phyloP scores from a whole-genome alignment of 2,888 invertebrate genomes.

The Epinotia bilunana region DNA sequence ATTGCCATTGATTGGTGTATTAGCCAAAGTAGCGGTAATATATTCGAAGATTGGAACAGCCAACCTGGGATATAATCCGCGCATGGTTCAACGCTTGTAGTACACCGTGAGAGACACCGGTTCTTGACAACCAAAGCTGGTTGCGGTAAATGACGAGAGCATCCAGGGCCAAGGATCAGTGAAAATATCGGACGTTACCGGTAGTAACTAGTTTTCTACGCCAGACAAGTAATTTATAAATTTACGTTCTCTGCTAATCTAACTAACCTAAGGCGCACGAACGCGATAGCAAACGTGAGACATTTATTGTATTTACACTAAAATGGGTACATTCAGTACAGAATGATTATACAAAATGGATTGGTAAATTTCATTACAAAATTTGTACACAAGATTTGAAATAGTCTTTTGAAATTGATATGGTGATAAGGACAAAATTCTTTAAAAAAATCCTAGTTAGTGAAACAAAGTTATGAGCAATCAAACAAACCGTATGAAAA shows the following conservation, averaged over 20 bases:
- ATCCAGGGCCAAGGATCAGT: slow-evolving; percentile 42
- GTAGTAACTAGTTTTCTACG: slow-evolving; percentile 25
- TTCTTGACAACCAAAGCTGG: slow-evolving; percentile 44
- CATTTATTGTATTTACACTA: too few species aligned
- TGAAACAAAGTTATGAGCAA: too few species aligned
- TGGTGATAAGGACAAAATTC: too few species aligned
- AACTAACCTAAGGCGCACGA: neutral
- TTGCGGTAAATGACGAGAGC: slow-evolving; percentile 45
- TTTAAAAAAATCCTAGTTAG: too few species aligned
- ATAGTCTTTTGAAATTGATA: too few species aligned
- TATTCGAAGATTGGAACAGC: neutral
- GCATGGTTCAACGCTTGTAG: slow-evolving; percentile 4
- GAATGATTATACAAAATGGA: too few species aligned
- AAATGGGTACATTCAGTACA: too few species aligned
- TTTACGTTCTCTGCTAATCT: neutral
- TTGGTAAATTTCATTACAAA: too few species aligned
- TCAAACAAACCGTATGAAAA: too few species aligned
- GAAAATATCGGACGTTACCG: slow-evolving; percentile 38
- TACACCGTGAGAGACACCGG: slow-evolving; percentile 41
- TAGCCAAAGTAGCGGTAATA: neutral
- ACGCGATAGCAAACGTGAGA: too few species aligned
- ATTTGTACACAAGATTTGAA: too few species aligned
- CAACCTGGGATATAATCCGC: slow-evolving; percentile 4
- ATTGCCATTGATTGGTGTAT: too few species aligned
- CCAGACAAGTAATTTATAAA: neutral